Evolutionary conservation across 2,888 invertebrate genomes (phyloP), one percentile per base, ranked within the genome.

Genomic region (Drosophila borealis): DNA sequence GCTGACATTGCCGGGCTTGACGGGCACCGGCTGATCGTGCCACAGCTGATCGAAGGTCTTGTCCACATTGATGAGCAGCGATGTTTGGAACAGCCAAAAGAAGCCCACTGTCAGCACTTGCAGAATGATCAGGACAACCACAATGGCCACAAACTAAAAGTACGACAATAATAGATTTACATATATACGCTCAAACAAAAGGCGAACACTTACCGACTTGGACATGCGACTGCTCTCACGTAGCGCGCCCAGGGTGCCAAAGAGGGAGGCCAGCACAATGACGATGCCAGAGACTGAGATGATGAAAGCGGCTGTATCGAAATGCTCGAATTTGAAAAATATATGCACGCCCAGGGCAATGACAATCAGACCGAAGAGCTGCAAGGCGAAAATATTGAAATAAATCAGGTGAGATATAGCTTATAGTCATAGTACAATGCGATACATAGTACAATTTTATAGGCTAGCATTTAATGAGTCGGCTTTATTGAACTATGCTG

Each of bases 11-110:
- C 81, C 91, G 3, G 91, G 91, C 62, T 76, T 90, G 3, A 91
- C 86, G 19, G 91, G 91, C 53, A 91, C 80, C 1, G 86, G 79
- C 57, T 89, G 91, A 60, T 88, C 80, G 17, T 76, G 77, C 91
- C 91, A 91, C 55, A 91, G 49, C 44, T 90, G 70, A 60, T 90
- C 91, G 65, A 91, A 91, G 9, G 82, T 81, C 13, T 80, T 78
- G 67, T 91, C 90, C 45, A 90, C 89, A 61, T 88, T 90, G 61
- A 90, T 90, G 44, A 91, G 74, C 44, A 91, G 64, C 39, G 90
- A 80, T 8, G 64, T 67, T 80, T 89, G 80, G 83, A 91, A 91
- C 49, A 85, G 63, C 91, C 89, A 91, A 46, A 88, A 79, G 71
- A 90, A 90, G 17, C 82, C 85, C 19, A 91, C 74, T 3, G 71